Conservation (phyloP, 2,797 vertebrate genomes). For the Enteromius trimaculatus region DNA sequence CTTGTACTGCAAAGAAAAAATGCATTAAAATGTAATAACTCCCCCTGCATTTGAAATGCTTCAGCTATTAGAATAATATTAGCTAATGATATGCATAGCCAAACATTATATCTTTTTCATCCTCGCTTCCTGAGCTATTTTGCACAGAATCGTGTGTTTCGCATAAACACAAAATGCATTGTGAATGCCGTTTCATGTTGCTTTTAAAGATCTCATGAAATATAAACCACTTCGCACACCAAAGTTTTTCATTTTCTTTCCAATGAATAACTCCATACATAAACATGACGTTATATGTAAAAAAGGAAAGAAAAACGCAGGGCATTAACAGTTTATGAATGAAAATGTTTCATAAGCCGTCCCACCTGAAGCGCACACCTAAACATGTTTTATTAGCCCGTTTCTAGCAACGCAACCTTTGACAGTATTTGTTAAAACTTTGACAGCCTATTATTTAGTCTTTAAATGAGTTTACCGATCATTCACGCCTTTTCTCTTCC, state of each 20-base stretch:
- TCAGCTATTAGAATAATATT: conserved; percentile 11
- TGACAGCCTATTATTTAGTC: conserved; percentile 38
- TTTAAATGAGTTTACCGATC: conserved; percentile 34
- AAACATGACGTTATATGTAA: neutral
- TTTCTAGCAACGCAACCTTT: conserved; percentile 29
- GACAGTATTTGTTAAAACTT: conserved; percentile 7
- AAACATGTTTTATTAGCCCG: conserved; percentile 27
- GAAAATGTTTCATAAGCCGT: neutral
- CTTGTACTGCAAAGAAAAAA: neutral
- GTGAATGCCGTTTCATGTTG: conserved; percentile 29
- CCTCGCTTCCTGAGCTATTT: neutral
- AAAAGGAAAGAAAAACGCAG: neutral
- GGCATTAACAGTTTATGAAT: conserved; percentile 7
- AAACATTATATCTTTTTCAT: conserved; percentile 1
- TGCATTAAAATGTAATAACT: conserved; percentile 13
- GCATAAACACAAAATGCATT: neutral
- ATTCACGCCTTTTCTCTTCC: conserved; percentile 35
- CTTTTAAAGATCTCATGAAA: neutral
- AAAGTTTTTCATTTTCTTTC: neutral
- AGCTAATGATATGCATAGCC: neutral
- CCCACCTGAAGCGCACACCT: neutral
- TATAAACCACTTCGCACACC: neutral
- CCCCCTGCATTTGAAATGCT: neutral
- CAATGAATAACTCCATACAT: neutral
- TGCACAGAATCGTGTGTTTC: neutral